phyloP scores from a whole-genome alignment of 1,140 invertebrate genomes.

The Anastrepha ludens region DNA sequence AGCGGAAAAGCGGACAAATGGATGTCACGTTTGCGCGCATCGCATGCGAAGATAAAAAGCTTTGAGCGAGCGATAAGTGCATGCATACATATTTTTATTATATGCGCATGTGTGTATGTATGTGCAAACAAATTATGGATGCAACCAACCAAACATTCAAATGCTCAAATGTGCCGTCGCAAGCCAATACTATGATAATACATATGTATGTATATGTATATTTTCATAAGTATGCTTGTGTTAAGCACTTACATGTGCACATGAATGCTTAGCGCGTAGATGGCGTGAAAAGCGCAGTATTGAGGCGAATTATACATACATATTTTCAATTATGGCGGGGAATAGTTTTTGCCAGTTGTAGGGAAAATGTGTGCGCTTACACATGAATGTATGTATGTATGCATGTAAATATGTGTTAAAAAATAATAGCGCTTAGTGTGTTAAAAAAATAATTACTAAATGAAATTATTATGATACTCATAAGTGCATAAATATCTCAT shows the following conservation, averaged over 20 bases:
- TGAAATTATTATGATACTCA: conserved; percentile 1
- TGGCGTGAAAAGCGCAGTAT: not conserved
- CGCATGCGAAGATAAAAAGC: conserved; percentile 44
- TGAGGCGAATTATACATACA: not conserved
- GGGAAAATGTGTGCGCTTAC: not conserved
- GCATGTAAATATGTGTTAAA: no score
- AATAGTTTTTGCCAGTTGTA: not conserved
- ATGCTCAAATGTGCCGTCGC: conserved; percentile 19
- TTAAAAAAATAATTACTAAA: not conserved
- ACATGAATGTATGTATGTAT: not conserved
- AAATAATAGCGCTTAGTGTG: no score
- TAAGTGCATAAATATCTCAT: not conserved
- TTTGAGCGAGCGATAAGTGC: not conserved
- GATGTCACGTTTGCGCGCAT: conserved; percentile 51
- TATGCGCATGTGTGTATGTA: not conserved
- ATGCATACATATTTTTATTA: not conserved
- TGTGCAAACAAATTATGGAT: not conserved
- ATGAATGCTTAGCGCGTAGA: conserved; percentile 36
- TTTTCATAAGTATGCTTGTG: not conserved
- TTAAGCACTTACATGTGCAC: not conserved
- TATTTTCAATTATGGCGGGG: conserved; percentile 3
- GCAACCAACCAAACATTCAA: conserved; percentile 29
- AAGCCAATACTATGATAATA: conserved; percentile 8
- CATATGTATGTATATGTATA: not conserved
- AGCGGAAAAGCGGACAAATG: conserved; percentile 50